A percentile compares a stretch with the other conserved stretches of the same genome.
phyloP scores from a whole-genome alignment of 1,140 invertebrate genomes.

The Thereuonema tuberculata region DNA sequence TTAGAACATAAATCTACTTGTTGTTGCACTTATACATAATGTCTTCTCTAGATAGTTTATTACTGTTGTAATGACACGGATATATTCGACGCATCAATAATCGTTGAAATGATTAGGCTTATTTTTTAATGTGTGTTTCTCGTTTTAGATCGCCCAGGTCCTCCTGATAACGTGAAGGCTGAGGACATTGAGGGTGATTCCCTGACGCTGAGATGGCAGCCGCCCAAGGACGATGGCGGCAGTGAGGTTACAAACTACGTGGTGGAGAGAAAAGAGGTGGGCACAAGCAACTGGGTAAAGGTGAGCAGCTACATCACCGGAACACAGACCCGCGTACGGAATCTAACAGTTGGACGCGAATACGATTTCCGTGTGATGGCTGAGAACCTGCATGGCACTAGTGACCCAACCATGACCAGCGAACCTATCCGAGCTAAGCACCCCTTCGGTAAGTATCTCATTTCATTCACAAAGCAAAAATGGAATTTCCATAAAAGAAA shows the following conservation, averaged over 20 bases:
- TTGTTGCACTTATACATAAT: no score
- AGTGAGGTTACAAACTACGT: conserved; percentile 92
- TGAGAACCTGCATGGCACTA: conserved; percentile 91
- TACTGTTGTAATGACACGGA: no score
- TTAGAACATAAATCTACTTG: conserved; percentile 24
- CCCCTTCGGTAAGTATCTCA: conserved; percentile 65
- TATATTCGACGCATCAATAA: no score
- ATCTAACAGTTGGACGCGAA: conserved; percentile 72
- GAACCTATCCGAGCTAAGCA: conserved; percentile 85
- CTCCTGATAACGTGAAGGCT: conserved; percentile 71
- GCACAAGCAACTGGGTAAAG: conserved; percentile 68
- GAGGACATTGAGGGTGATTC: conserved; percentile 92
- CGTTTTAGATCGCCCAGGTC: conserved; percentile 73
- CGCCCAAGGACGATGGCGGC: conserved; percentile 90
- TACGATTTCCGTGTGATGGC: conserved; percentile 98
- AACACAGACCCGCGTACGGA: conserved; percentile 74
- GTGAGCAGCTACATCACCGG: conserved; percentile 80
- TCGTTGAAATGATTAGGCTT: no score
- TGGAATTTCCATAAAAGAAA: no score
- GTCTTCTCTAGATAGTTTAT: no score
- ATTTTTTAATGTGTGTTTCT: no score
- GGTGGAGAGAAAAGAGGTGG: conserved; percentile 81
- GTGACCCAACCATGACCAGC: conserved; percentile 72
- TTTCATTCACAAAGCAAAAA: no score
- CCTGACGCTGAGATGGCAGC: conserved; percentile 87